These are phyloP conservation scores for Micromussa lordhowensis DNA, from an alignment of 92 coral and sea anemone genomes.

Conservation along the genomic window DNA sequence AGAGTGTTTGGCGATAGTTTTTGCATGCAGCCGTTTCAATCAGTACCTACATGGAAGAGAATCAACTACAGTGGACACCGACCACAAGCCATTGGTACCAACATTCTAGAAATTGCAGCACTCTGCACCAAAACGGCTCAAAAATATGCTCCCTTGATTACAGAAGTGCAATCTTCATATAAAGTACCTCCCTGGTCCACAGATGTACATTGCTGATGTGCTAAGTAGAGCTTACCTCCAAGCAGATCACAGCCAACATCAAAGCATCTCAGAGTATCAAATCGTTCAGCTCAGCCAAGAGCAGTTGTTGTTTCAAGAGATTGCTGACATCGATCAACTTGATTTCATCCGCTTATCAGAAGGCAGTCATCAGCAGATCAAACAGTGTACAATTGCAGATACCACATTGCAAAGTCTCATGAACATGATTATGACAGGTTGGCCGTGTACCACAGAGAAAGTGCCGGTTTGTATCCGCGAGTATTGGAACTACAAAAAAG, in stretches of 20 bases:
- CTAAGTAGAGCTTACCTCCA: conserved; percentile 17
- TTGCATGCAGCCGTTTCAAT: conserved; percentile 11
- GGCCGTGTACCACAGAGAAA: conserved; percentile 32
- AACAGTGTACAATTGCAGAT: conserved; percentile 12
- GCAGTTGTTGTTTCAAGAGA: conserved; percentile 27
- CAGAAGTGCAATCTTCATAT: conserved; percentile 19
- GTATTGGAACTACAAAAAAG: conserved; percentile 28
- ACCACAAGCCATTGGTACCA: conserved; percentile 22
- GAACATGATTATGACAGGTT: conserved; percentile 17
- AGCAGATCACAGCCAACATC: background rate
- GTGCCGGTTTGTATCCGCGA: conserved; percentile 7
- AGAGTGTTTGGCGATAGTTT: conserved; percentile 15
- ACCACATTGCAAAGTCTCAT: conserved; percentile 8
- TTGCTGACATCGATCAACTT: conserved; percentile 7
- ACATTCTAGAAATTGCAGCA: background rate
- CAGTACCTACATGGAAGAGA: conserved; percentile 1
- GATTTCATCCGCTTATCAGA: conserved; percentile 22
- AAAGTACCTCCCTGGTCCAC: conserved; percentile 21
- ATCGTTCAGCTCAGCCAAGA: conserved; percentile 25
- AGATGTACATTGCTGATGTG: conserved; percentile 21
- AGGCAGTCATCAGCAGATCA: conserved; percentile 17
- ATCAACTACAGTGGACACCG: conserved; percentile 10
- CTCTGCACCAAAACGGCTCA: conserved; percentile 8
- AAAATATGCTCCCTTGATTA: conserved; percentile 7
- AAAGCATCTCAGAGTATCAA: conserved; percentile 22